A percentile compares a stretch with the other conserved stretches of the same genome.
Evolutionary conservation across 2,797 vertebrate genomes (phyloP).

Genomic region (Chlorospingus flavigularis): DNA sequence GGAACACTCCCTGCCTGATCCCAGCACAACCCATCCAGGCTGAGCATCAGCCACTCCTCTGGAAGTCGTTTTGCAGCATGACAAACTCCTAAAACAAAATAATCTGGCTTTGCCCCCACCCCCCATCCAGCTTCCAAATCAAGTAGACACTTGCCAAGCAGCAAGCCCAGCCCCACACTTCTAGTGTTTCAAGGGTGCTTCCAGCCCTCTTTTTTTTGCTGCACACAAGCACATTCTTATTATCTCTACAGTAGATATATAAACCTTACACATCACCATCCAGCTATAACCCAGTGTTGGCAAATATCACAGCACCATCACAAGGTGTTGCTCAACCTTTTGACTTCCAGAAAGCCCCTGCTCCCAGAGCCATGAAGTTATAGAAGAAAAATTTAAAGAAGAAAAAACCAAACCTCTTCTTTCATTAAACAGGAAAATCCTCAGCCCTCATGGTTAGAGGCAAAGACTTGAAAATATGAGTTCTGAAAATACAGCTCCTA

Average conservation of each 20-base stretch:
- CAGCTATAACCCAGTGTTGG: background rate
- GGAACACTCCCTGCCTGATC: background rate
- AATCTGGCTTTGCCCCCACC: background rate
- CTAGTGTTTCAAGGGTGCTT: background rate
- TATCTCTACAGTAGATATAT: background rate
- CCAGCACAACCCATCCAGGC: background rate
- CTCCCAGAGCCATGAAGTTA: background rate
- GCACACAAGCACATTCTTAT: background rate
- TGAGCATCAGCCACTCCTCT: background rate
- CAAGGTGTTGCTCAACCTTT: background rate
- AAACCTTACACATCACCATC: background rate
- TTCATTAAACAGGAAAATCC: background rate
- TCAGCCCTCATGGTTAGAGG: background rate
- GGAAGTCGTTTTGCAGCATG: background rate
- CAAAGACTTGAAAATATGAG: background rate
- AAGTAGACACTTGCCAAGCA: background rate
- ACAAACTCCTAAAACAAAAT: background rate
- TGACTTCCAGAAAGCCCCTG: background rate
- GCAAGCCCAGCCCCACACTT: background rate
- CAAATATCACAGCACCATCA: constrained; percentile 21
- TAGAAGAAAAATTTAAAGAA: background rate
- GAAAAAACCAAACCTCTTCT: background rate
- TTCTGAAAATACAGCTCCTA: background rate
- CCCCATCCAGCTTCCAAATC: background rate
- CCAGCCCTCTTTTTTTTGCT: background rate